phyloP scores from a whole-genome alignment of 2,888 invertebrate species.

The Dorcus hopei region DNA sequence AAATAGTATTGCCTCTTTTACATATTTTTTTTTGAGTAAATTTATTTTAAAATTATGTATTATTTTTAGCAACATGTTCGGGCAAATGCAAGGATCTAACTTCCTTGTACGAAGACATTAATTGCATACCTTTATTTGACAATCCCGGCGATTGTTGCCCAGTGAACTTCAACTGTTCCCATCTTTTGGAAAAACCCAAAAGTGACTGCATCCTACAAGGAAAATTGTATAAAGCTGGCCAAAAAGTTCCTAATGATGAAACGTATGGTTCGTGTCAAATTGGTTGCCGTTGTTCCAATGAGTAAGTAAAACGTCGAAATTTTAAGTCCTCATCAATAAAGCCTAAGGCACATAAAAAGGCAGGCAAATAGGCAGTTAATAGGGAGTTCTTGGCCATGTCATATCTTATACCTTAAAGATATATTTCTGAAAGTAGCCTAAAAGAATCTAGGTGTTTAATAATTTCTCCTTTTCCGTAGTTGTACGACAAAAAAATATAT shows the following conservation, averaged over 20 bases:
- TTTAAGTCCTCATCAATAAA: not conserved
- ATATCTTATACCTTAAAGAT: too few species aligned
- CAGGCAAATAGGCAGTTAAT: too few species aligned
- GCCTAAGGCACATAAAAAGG: too few species aligned
- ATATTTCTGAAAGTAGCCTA: too few species aligned
- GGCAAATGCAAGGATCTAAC: not conserved
- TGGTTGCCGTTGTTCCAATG: conserved; percentile 16
- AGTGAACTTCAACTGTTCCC: conserved; percentile 22
- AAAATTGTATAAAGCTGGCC: conserved; percentile 13
- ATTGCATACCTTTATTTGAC: conserved; percentile 22
- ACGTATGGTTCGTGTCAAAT: conserved; percentile 20
- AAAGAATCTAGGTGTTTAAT: too few species aligned
- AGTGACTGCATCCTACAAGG: conserved; percentile 23
- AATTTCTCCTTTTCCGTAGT: too few species aligned
- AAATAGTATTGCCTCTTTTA: too few species aligned
- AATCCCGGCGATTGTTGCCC: conserved; percentile 22
- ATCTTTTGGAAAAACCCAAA: conserved; percentile 9
- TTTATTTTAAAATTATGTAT: too few species aligned
- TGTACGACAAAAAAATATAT: too few species aligned
- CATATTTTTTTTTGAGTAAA: too few species aligned
- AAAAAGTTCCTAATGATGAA: conserved; percentile 12
- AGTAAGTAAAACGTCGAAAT: too few species aligned
- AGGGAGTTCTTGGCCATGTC: too few species aligned
- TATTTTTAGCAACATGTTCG: not conserved
- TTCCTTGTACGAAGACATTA: conserved; percentile 20